Percentiles rank a stretch among this genome's conserved stretches.
Conservation (phyloP, 1,140 invertebrate species). For the Tachypleus tridentatus region DNA sequence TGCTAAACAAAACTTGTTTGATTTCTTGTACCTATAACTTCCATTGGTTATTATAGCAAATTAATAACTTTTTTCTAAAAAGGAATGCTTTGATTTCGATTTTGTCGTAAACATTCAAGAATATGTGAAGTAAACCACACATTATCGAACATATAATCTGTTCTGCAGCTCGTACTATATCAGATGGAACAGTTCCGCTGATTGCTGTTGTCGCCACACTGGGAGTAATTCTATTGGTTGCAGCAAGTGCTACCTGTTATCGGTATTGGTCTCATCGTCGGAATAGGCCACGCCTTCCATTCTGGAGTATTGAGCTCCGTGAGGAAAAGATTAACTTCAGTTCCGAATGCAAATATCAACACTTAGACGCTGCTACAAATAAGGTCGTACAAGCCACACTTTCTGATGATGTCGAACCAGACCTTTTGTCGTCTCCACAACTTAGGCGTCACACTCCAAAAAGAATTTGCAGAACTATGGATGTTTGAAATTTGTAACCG, state of each 20-base stretch:
- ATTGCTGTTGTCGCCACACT: constrained; percentile 19
- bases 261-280: constrained; percentile 17
- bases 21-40: no score
- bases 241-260: constrained; percentile 18
- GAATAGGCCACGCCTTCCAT: constrained; percentile 15
- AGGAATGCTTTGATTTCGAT: no score
- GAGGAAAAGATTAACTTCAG: constrained; percentile 11
- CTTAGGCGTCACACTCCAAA: no score
- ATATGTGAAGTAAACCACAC: no score
- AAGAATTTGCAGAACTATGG: no score
- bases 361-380: constrained; percentile 16
- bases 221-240: constrained; percentile 17
- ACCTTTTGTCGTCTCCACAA: no score
- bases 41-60: no score
- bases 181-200: constrained; percentile 17
- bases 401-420: no score
- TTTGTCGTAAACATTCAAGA: no score
- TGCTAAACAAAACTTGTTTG: no score
- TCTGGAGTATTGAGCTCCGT: constrained; percentile 19
- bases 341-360: constrained; percentile 18
- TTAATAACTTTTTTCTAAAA: no score
- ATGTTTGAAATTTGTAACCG: no score
- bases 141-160: background rate
- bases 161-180: constrained; percentile 14
- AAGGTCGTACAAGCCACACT: background rate